phyloP scores from a whole-genome alignment of 2,888 invertebrate species.

The Nezara viridula region DNA sequence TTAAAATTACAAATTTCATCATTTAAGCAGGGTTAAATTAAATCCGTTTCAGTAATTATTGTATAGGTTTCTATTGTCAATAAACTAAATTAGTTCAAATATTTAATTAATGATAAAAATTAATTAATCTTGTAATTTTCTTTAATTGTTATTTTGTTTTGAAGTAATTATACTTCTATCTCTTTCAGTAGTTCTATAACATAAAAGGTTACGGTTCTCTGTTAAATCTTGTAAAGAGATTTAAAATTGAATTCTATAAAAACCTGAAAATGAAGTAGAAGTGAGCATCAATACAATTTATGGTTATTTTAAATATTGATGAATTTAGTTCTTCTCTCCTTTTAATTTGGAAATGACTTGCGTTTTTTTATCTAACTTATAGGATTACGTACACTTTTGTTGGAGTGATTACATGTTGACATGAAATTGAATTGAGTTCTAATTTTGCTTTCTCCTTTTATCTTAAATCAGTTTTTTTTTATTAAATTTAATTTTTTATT shows the following conservation, averaged over 20 bases:
- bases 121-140: neutral
- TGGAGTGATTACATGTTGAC: neutral
- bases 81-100: neutral
- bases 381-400: neutral
- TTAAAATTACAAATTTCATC: neutral
- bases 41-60: neutral
- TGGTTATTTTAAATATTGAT: neutral
- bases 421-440: neutral
- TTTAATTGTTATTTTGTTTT: neutral
- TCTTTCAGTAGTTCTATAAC: neutral
- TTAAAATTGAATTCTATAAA: neutral
- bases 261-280: neutral
- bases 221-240: neutral
- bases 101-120: neutral
- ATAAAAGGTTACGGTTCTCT: neutral
- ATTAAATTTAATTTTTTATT: too few relatives aligned
- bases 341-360: neutral
- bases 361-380: neutral
- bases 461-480: neutral
- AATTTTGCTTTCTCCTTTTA: neutral
- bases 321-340: neutral
- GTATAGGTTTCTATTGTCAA: neutral
- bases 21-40: neutral
- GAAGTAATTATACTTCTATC: neutral
- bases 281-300: conserved; percentile 1